These are phyloP conservation scores for Diogma glabrata DNA, from an alignment of 2,888 invertebrate genomes.

Conservation along the genomic window DNA sequence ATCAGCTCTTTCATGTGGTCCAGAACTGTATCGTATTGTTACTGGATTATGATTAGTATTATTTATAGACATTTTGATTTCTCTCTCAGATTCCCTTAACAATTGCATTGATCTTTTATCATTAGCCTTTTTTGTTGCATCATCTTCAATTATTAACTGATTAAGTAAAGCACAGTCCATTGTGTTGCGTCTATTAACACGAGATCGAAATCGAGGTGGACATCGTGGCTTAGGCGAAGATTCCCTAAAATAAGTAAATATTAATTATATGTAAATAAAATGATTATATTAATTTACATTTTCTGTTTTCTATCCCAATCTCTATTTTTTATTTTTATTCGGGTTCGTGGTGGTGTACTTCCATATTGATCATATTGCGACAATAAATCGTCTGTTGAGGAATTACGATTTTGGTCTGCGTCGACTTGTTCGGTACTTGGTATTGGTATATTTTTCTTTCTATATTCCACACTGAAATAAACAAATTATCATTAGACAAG, in stretches of 20 bases:
- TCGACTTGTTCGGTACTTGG: no score
- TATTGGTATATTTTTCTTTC: no score
- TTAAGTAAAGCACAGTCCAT: constrained; percentile 37
- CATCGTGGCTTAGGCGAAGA: constrained; percentile 27
- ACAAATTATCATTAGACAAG: no score
- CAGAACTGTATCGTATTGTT: background rate
- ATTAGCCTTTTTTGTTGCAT: constrained; percentile 35
- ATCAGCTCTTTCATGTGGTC: constrained; percentile 15
- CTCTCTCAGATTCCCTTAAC: constrained; percentile 53
- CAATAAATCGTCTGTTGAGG: constrained; percentile 39
- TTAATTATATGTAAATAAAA: no score
- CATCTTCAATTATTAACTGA: constrained; percentile 35
- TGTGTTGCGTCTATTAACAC: constrained; percentile 35
- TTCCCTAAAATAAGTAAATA: no score
- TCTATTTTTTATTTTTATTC: constrained; percentile 51
- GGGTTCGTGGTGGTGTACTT: constrained; percentile 66
- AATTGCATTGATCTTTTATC: constrained; percentile 56
- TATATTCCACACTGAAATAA: no score
- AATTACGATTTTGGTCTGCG: constrained; percentile 29
- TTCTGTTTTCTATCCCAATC: constrained; percentile 36
- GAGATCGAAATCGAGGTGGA: constrained; percentile 30
- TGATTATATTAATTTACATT: constrained; percentile 27
- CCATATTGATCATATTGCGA: constrained; percentile 53
- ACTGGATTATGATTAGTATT: background rate
- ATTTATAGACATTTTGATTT: constrained; percentile 33